A percentile compares a stretch with the other conserved stretches of the same genome.
Conservation (phyloP, 2,797 vertebrate genomes). For the Xenopus petersii region DNA sequence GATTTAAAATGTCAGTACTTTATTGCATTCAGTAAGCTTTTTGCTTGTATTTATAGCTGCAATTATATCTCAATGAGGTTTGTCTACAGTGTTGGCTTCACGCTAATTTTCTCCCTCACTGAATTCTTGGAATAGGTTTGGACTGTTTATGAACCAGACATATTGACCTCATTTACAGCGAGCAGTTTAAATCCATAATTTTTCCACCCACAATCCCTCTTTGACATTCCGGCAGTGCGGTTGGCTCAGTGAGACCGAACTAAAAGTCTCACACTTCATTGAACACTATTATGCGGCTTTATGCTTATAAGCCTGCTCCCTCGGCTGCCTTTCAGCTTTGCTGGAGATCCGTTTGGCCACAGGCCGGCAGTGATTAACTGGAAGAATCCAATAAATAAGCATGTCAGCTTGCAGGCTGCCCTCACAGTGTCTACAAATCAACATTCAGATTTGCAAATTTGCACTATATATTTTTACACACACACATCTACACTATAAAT, state of each 20-base stretch:
- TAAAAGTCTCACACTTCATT: constrained; percentile 94
- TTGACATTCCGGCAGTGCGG: constrained; percentile 80
- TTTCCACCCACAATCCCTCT: constrained; percentile 82
- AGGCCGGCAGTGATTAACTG: constrained; percentile 87
- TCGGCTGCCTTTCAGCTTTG: constrained; percentile 81
- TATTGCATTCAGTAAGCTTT: constrained; percentile 77
- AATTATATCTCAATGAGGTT: constrained; percentile 88
- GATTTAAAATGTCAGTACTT: constrained; percentile 74
- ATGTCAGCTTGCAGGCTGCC: constrained; percentile 82
- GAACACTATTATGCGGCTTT: constrained; percentile 93
- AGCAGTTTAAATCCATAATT: constrained; percentile 87
- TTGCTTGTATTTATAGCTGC: constrained; percentile 84
- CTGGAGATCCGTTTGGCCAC: constrained; percentile 80
- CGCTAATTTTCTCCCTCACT: constrained; percentile 87
- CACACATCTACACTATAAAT: constrained; percentile 6
- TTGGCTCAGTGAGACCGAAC: constrained; percentile 88
- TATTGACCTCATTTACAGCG: constrained; percentile 97
- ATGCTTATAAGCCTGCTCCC: constrained; percentile 86
- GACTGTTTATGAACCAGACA: constrained; percentile 95
- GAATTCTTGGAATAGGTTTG: constrained; percentile 81
- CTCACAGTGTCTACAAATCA: constrained; percentile 81
- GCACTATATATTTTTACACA: constrained; percentile 50
- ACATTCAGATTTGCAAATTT: constrained; percentile 77
- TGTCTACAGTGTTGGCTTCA: constrained; percentile 85
- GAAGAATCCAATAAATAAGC: constrained; percentile 95